These are phyloP conservation scores for Perodicticus potto DNA, from an alignment of 2,797 vertebrate genomes.

Conservation along the genomic window DNA sequence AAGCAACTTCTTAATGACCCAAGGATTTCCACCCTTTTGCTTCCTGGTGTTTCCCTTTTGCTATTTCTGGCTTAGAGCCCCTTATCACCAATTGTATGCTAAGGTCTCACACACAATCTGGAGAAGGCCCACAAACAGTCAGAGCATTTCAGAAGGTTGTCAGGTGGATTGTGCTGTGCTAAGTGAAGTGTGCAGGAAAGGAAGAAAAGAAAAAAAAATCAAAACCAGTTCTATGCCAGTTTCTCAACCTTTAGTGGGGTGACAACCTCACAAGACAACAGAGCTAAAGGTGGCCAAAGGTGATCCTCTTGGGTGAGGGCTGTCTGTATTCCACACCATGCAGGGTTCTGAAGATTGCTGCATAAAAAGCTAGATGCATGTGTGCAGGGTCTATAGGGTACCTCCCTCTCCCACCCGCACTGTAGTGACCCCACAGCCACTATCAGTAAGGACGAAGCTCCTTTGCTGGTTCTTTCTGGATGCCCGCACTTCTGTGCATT, in stretches of 20 bases:
- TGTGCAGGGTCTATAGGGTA: constrained; percentile 67
- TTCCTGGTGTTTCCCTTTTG: not conserved
- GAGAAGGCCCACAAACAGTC: constrained; percentile 73
- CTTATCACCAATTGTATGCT: constrained; percentile 21
- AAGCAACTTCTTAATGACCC: not conserved
- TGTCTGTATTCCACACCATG: constrained; percentile 73
- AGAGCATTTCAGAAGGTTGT: constrained; percentile 76
- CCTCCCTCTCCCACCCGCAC: constrained; percentile 30
- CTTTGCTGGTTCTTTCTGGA: constrained; percentile 78
- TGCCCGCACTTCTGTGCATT: constrained; percentile 77
- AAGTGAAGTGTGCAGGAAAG: constrained; percentile 84
- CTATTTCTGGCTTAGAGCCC: not conserved
- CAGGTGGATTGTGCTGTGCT: constrained; percentile 83
- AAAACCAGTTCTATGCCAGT: constrained; percentile 67
- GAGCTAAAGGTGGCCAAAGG: constrained; percentile 70
- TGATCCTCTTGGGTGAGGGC: constrained; percentile 27
- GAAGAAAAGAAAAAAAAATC: not conserved
- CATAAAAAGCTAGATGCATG: constrained; percentile 24
- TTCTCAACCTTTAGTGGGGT: constrained; percentile 82
- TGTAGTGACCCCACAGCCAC: constrained; percentile 74
- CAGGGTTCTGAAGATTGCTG: constrained; percentile 56
- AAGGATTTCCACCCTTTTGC: not conserved
- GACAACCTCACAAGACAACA: constrained; percentile 75
- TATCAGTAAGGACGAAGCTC: not conserved
- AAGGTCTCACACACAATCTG: constrained; percentile 12